Evolutionary conservation across 2,888 invertebrate species (phyloP), one percentile per base, ranked within the genome.

Genomic region (Stratiomys singularior): DNA sequence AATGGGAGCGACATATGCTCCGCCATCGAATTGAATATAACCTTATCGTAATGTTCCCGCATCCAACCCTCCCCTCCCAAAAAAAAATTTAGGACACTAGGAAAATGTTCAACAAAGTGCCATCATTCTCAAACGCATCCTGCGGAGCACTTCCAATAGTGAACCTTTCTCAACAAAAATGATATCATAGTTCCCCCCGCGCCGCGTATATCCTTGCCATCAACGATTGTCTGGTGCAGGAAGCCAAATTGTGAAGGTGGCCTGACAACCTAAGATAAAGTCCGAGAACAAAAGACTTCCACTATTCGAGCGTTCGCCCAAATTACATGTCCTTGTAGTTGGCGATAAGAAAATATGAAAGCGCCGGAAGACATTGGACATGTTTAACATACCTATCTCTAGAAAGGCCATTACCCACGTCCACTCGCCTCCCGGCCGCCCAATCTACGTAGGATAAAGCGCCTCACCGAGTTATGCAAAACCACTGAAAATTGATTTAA

Each of bases 291-390:
- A 74, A 58, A 37, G 60, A 30, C 30, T 44, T 37, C 11, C 21
- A 15, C 18, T 52, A 56, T 60, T 74, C 23, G 21, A 74, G 37
- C 58, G 18, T 74, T 74, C 60, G 74, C 60, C 60, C 60, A 74
- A 74, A 74, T 74, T 74, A 74, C 60, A 74, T 58, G 74, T 37
- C 37, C 74, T 37, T 74, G 74, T 58, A 37, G 18, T 60, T 9
- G 60, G 60, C 18, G 74, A 74, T 74, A 74, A 74, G 74, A 74
- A 60, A 74, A 74, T 74, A 23, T 74, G 74, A 74, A 74, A 74
- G 30, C 30, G 74, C 74, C 74, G 74, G 74, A 74, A 74, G 60
- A 58, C 60, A 60, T 74, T 27, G 74, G 74, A 23, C 74, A 74
- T 60, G 60, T 74, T 58, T 37, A 58, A 58, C 74, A 60, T 74